These are phyloP conservation scores for Autographa gamma DNA, from an alignment of 2,888 invertebrate genomes.

Conservation along the genomic window DNA sequence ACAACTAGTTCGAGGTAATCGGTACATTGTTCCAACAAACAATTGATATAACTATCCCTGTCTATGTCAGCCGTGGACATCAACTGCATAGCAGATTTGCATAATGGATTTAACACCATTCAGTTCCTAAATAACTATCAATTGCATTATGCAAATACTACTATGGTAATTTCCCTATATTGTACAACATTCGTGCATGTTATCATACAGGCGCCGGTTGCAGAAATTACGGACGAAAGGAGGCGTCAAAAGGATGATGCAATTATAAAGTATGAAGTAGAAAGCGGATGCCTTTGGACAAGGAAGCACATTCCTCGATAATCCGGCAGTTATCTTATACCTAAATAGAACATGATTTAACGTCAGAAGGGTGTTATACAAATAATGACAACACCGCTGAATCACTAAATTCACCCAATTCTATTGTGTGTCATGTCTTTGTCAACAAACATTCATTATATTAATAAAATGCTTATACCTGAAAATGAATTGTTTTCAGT, in stretches of 20 bases:
- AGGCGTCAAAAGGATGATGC: neutral
- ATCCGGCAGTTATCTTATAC: neutral
- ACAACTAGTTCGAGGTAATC: slow-evolving; percentile 11
- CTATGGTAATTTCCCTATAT: neutral
- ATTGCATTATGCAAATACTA: neutral
- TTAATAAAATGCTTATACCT: slow-evolving; percentile 1
- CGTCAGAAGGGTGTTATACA: slow-evolving; percentile 6
- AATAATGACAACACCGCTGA: slow-evolving; percentile 15
- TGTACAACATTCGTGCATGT: neutral
- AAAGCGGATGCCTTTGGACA: slow-evolving; percentile 11
- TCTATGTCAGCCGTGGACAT: neutral
- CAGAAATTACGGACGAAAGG: neutral
- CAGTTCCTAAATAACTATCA: neutral
- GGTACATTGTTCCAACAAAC: slow-evolving; percentile 1
- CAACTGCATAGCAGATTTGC: neutral
- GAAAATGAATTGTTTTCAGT: too few relatives aligned
- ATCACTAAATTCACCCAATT: slow-evolving; percentile 10
- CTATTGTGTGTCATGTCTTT: slow-evolving; percentile 5
- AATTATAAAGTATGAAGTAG: neutral
- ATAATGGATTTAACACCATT: neutral
- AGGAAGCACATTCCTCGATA: neutral
- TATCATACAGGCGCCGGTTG: neutral
- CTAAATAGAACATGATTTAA: slow-evolving; percentile 8
- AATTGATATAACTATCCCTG: slow-evolving; percentile 3
- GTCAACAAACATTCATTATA: neutral